phyloP scores from a whole-genome alignment of 2,113 vertebrate genomes.

The Hylia prasina region DNA sequence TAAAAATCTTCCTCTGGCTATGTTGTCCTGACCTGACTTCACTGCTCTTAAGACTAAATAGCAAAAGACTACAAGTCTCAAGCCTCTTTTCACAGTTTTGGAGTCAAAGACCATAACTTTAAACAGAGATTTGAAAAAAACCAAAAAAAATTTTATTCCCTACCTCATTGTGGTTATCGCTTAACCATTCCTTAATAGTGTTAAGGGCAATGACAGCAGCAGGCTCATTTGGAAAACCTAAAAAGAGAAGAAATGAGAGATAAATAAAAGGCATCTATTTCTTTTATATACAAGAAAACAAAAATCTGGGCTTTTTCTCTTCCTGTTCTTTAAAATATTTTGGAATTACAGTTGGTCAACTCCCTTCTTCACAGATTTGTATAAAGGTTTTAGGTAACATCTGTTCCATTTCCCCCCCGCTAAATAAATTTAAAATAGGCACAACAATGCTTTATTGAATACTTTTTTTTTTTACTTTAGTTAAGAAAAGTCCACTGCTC shows the following conservation, averaged over 20 bases:
- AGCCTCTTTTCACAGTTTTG: not conserved
- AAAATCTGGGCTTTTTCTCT: not conserved
- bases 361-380: not conserved
- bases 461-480: not conserved
- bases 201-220: constrained; percentile 89
- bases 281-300: not conserved
- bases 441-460: not conserved
- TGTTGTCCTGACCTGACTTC: not conserved
- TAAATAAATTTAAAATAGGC: not conserved
- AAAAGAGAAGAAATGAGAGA: constrained; percentile 18
- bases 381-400: not conserved
- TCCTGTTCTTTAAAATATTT: not conserved
- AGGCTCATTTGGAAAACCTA: constrained; percentile 96
- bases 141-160: not conserved
- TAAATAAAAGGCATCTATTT: not conserved
- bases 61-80: not conserved
- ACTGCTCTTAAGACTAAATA: not conserved
- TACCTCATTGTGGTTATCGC: constrained; percentile 88
- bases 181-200: constrained; percentile 88
- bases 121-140: not conserved
- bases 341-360: not conserved
- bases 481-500: not conserved
- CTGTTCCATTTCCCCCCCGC: not conserved
- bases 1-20: not conserved
- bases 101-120: not conserved